These are phyloP conservation scores for Dioctria rufipes DNA, from an alignment of 2,888 invertebrate species.

Conservation along the genomic window DNA sequence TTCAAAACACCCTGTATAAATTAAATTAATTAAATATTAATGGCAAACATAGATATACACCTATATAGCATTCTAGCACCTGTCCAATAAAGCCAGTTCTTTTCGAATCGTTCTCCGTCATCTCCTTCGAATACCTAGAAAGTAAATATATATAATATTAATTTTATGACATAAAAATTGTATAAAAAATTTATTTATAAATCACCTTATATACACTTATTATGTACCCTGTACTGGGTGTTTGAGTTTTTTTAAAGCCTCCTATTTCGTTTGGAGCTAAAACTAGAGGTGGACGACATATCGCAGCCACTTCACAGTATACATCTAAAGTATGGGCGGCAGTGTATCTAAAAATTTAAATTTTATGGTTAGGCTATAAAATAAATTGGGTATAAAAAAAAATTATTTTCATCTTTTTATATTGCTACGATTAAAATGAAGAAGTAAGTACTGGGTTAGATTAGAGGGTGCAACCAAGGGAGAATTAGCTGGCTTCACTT, in stretches of 20 bases:
- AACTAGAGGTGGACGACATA: slow-evolving; percentile 86
- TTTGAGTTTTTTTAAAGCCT: slow-evolving; percentile 83
- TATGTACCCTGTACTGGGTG: slow-evolving; percentile 89
- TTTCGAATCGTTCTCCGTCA: slow-evolving; percentile 91
- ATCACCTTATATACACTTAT: slow-evolving; percentile 89
- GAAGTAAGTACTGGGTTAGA: too few relatives aligned
- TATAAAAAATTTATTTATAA: not conserved
- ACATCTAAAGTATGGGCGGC: slow-evolving; percentile 90
- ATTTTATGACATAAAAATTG: not conserved
- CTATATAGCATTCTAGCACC: slow-evolving; percentile 93
- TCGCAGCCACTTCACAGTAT: slow-evolving; percentile 92
- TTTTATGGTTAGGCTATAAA: too few relatives aligned
- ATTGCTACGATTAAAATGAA: not conserved
- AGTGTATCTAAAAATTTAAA: slow-evolving; percentile 76
- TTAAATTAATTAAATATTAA: not conserved
- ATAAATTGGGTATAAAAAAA: too few relatives aligned
- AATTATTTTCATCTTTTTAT: not conserved
- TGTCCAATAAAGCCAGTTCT: slow-evolving; percentile 96
- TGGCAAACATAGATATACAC: slow-evolving; percentile 61
- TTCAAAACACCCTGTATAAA: not conserved
- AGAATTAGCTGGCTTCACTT: too few relatives aligned
- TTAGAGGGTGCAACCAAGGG: too few relatives aligned
- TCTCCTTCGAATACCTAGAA: slow-evolving; percentile 90
- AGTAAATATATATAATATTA: not conserved
- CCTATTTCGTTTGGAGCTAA: slow-evolving; percentile 79